phyloP scores from a whole-genome alignment of 2,797 vertebrate species.

The Rhinatrema bivittatum region DNA sequence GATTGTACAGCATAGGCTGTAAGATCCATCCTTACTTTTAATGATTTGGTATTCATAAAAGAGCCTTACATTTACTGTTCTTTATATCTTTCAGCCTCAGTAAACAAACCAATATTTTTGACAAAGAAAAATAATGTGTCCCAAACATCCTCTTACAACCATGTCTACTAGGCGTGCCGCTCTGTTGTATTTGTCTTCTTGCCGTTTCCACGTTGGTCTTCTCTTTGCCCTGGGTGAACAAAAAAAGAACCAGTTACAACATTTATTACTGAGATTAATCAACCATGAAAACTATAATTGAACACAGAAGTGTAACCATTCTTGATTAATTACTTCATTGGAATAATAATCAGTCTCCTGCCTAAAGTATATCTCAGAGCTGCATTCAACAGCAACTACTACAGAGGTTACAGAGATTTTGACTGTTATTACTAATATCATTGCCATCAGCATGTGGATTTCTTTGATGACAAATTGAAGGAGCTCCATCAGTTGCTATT shows the following conservation, averaged over 20 bases:
- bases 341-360: conserved; percentile 50
- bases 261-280: conserved; percentile 61
- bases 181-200: conserved; percentile 31
- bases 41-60: too few species aligned
- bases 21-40: too few species aligned
- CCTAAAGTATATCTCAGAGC: conserved; percentile 38
- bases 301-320: conserved; percentile 61
- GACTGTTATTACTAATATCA: not conserved
- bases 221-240: conserved; percentile 34
- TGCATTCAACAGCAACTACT: conserved; percentile 25
- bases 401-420: conserved; percentile 1
- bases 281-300: conserved; percentile 59
- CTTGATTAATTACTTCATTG: conserved; percentile 62
- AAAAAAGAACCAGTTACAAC: conserved; percentile 38
- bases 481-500: too few species aligned
- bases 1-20: too few species aligned
- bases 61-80: conserved; percentile 24
- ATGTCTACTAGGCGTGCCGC: conserved; percentile 20
- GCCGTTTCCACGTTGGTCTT: conserved; percentile 26
- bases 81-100: conserved; percentile 35
- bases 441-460: not conserved
- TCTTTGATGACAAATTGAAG: conserved; percentile 5
- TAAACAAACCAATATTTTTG: conserved; percentile 45
- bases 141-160: conserved; percentile 17
- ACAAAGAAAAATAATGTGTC: conserved; percentile 39